Percentiles rank a stretch among this genome's conserved stretches.
phyloP scores from a whole-genome alignment of 1,140 invertebrate species.

The Magallana gigas region DNA sequence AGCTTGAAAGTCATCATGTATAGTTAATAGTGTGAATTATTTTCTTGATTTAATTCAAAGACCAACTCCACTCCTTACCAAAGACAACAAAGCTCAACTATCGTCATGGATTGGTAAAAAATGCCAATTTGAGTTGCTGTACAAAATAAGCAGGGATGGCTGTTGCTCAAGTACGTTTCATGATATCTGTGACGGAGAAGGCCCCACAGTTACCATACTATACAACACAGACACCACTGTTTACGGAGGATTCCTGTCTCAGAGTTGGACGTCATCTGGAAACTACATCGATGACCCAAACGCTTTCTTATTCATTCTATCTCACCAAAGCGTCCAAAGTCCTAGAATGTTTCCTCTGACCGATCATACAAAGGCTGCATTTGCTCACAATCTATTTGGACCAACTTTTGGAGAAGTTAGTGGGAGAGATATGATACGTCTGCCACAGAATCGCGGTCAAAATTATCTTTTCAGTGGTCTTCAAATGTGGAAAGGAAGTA shows the following conservation, averaged over 20 bases:
- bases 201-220: constrained; percentile 60
- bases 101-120: not conserved
- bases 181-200: constrained; percentile 57
- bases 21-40: not conserved
- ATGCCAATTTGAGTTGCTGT: constrained; percentile 45
- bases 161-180: constrained; percentile 56
- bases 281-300: not conserved
- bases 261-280: constrained; percentile 46
- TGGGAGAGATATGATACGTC: too few relatives aligned
- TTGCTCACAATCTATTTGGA: not conserved
- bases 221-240: constrained; percentile 56
- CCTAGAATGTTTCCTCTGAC: not conserved
- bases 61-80: not conserved
- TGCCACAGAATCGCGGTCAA: too few relatives aligned
- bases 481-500: too few relatives aligned
- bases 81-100: not conserved
- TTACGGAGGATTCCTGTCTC: constrained; percentile 59
- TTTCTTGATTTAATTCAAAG: not conserved
- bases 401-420: not conserved
- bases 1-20: too few relatives aligned
- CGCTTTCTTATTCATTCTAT: not conserved
- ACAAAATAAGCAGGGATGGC: constrained; percentile 55
- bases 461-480: too few relatives aligned
- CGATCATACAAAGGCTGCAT: not conserved
- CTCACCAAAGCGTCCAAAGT: not conserved